These are phyloP conservation scores for Poecilia gillii DNA, from an alignment of 2,797 vertebrate genomes.

Conservation along the genomic window DNA sequence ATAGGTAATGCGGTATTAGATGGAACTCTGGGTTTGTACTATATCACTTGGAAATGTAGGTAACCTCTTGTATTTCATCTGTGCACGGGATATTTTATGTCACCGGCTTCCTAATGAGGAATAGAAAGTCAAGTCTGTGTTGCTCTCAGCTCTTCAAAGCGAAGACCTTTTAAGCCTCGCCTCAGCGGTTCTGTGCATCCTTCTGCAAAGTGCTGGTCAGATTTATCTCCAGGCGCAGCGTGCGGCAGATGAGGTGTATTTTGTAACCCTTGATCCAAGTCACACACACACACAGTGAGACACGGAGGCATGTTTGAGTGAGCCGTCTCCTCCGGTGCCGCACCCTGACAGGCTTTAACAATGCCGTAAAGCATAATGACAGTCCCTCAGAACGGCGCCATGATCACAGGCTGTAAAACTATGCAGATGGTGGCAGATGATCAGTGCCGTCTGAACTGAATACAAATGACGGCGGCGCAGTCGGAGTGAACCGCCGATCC, in stretches of 20 bases:
- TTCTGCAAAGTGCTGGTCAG: constrained; percentile 71
- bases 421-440: constrained; percentile 85
- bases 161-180: constrained; percentile 52
- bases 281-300: constrained; percentile 25
- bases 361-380: constrained; percentile 81
- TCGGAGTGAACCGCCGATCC: constrained; percentile 57
- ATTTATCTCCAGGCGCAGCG: constrained; percentile 65
- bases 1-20: constrained; percentile 54
- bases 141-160: constrained; percentile 49
- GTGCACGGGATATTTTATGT: constrained; percentile 42
- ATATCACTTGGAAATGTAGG: constrained; percentile 52
- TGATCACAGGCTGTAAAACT: constrained; percentile 83
- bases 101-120: constrained; percentile 40
- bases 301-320: constrained; percentile 56
- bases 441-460: constrained; percentile 70
- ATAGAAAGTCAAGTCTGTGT: constrained; percentile 49
- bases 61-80: constrained; percentile 22
- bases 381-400: constrained; percentile 76
- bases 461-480: constrained; percentile 71
- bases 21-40: constrained; percentile 55
- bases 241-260: constrained; percentile 53
- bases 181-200: constrained; percentile 53
- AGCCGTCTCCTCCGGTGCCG: constrained; percentile 65
- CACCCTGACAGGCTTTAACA: constrained; percentile 76
- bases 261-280: constrained; percentile 55